Evolutionary conservation across 2,113 vertebrate species (phyloP), one percentile per base, ranked within the genome.

Genomic region (Odocoileus virginianus): DNA sequence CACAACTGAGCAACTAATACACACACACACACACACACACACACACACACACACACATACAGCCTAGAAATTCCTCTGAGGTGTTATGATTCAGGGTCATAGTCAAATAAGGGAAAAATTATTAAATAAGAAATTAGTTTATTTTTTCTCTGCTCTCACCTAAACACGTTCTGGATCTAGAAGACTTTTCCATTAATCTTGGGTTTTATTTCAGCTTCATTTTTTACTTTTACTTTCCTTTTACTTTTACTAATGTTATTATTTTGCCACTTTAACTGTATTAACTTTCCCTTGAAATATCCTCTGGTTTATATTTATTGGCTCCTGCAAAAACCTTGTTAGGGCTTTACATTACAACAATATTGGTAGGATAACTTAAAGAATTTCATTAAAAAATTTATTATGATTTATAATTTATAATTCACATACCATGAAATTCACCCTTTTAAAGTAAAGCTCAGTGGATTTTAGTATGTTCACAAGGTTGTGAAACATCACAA

Each of bases 241-340:
- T 84, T 36, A 36, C 36, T 36, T 36, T 36, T 36, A 89, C 43
- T 93, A 86, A 94, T 78, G 81, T n/a, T 76, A 36, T 94, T 92
- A 92, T 91, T 91, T 93, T 96, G 21, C n/a, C 57, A 52, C 43
- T 84, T 91, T 43, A 89, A 76, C 40, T 71, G 67, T 87, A 81
- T 81, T 83, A 94, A 89, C 45, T 58, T 67, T 30, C 45, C 40
- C 25, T 96, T 94, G 67, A 95, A 84, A 92, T 95, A 90, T 43
- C 57, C 86, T 87, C 28, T 50, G 52, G 86, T 94, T 95, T 92
- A 60, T 89, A 93, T 91, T 89, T 92, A 86, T 78, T 89, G 79
- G 9, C 45, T 91, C 45, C 64, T 96, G 85, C 4, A 55, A 11
- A 92, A 28, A 87, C 6, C 45, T 91, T 54, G 6, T 93, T 93